Base-by-base conservation (phyloP, 2,888 invertebrate species). In the Linnaemya vulpina region DNA sequence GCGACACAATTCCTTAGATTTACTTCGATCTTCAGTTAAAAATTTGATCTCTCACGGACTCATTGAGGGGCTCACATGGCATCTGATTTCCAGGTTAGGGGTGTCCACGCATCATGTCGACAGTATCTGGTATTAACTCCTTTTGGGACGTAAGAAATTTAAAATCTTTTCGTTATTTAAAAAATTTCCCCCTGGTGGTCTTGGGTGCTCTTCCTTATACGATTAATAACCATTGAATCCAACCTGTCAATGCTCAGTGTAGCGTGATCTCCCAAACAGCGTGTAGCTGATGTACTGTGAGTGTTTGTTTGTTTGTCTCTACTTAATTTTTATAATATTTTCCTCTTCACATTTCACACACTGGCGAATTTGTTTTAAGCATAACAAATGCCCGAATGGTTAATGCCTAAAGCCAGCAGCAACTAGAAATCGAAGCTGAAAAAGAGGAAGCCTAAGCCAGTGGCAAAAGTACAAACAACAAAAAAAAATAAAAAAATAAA, bases 331-430 rank as follows among this genome's bases (percentile, higher is more conserved):
- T 46, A 51, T 10, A n/a, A 40, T 43, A 60, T 43, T 81, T 35
- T 49, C 30, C 30, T 40, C 51, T 75, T 62, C 43, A 53, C 25
- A 55, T 70, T 74, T 78, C 78, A 68, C 46, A 70, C 70, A 63
- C 76, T 76, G 63, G 71, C 76, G 65, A 82, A 83, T 83, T 38
- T 83, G 74, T 74, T 74, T 55, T 60, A 60, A 74, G 62, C 68
- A 77, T 65, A 77, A 82, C 43, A 65, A 82, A 82, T 76, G 63
- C 70, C 70, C 70, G 71, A 82, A 82, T 58, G n/a, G 20, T 55
- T 43, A 74, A 79, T 74, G 74, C 53, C 60, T 70, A 43, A 49
- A 78, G 67, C 62, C 62, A 79, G 78, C 62, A 79, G 78, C 58
- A 68, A 74, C 46, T 63, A 25, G 8, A 63, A 65, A 10, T 58